phyloP scores from a whole-genome alignment of 1,140 invertebrate genomes.

The Andrena cerasifolii region DNA sequence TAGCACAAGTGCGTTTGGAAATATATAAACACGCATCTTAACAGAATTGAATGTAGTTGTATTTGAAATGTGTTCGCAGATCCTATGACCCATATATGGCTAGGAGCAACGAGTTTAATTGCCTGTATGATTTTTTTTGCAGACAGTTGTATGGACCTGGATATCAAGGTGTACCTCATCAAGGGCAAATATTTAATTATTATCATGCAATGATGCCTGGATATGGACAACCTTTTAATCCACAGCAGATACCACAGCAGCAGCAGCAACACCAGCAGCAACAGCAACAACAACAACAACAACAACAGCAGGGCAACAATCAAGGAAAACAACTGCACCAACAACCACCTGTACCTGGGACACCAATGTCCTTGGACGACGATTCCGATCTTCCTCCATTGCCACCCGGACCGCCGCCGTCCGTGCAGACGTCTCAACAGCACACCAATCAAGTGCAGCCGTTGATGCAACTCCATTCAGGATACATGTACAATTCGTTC shows the following conservation, averaged over 20 bases:
- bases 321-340: constrained; percentile 72
- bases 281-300: constrained; percentile 69
- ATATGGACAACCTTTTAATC: constrained; percentile 75
- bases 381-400: constrained; percentile 80
- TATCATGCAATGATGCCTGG: constrained; percentile 78
- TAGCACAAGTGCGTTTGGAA: background rate
- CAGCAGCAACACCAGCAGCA: constrained; percentile 68
- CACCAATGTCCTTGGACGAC: constrained; percentile 77
- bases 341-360: constrained; percentile 74
- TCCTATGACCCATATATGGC: too few species aligned
- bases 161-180: constrained; percentile 71
- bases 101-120: too few species aligned
- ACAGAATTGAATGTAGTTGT: background rate
- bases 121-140: constrained; percentile 51
- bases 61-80: background rate
- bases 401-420: constrained; percentile 80
- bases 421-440: constrained; percentile 79
- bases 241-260: constrained; percentile 74
- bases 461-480: constrained; percentile 75
- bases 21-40: background rate
- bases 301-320: constrained; percentile 71
- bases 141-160: constrained; percentile 79
- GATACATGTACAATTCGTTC: constrained; percentile 73
- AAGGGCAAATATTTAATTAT: constrained; percentile 79
- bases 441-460: constrained; percentile 76